Evolutionary conservation across 2,888 invertebrate species (phyloP).

Genomic region (Parapristionchus giblindavisi): DNA sequence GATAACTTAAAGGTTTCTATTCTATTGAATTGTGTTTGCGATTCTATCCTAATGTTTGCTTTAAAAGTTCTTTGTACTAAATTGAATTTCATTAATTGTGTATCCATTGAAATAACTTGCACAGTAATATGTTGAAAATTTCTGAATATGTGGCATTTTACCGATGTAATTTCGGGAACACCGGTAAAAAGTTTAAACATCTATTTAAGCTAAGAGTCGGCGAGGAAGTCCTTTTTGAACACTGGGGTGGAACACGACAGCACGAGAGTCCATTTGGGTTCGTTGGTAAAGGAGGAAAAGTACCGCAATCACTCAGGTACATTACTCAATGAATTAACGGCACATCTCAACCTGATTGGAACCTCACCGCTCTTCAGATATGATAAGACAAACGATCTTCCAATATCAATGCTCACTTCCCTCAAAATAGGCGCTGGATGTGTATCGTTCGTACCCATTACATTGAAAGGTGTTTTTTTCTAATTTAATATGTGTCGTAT

Average conservation of each 20-base stretch:
- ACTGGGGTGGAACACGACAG: slow-evolving; percentile 61
- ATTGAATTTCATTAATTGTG: too few species aligned
- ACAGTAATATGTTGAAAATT: too few species aligned
- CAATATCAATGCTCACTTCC: slow-evolving; percentile 51
- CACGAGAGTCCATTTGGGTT: slow-evolving; percentile 56
- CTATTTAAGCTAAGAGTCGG: slow-evolving; percentile 55
- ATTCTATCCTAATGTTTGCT: too few species aligned
- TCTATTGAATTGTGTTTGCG: too few species aligned
- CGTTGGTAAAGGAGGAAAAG: slow-evolving; percentile 62
- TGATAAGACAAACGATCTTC: slow-evolving; percentile 50
- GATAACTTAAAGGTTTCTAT: too few species aligned
- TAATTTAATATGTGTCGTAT: too few species aligned
- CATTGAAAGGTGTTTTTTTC: slow-evolving; percentile 55
- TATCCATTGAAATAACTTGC: too few species aligned
- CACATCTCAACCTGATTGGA: too few species aligned
- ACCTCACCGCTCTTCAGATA: slow-evolving; percentile 43
- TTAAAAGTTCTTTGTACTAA: too few species aligned
- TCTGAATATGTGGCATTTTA: too few species aligned
- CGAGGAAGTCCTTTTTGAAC: slow-evolving; percentile 57
- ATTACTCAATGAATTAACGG: neutral
- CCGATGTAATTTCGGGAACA: too few species aligned
- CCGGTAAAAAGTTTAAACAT: too few species aligned
- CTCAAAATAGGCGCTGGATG: slow-evolving; percentile 54
- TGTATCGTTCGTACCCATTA: slow-evolving; percentile 53
- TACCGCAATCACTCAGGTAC: slow-evolving; percentile 39